A percentile compares a stretch with the other conserved stretches of the same genome.
Conservation (phyloP, 2,113 vertebrate species). For the Melanocharis versteri region DNA sequence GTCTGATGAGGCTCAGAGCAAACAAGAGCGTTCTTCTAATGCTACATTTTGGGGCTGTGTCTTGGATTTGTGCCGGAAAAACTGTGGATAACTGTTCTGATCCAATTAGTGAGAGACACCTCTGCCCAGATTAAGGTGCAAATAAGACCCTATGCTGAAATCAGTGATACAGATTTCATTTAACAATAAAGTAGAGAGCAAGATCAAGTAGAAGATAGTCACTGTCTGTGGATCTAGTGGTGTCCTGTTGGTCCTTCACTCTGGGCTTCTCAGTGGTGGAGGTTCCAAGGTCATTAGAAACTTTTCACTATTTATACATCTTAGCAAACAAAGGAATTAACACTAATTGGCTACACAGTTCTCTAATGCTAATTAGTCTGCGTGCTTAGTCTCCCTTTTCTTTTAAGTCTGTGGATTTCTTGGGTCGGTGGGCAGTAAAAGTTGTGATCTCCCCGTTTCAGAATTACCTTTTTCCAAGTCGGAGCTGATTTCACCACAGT, state of each 20-base stretch:
- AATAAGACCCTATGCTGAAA: not conserved
- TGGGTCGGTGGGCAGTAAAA: not conserved
- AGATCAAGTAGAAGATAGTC: not conserved
- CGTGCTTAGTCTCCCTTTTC: not conserved
- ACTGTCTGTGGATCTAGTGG: too few species aligned
- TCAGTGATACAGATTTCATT: not conserved
- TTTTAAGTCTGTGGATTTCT: not conserved
- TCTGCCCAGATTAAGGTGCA: not conserved
- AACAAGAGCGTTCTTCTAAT: not conserved
- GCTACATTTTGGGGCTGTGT: not conserved
- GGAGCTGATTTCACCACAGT: not conserved
- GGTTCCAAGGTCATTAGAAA: not conserved
- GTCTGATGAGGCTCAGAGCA: not conserved
- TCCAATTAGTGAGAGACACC: not conserved
- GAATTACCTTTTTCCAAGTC: not conserved
- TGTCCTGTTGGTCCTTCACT: not conserved
- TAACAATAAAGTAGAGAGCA: not conserved
- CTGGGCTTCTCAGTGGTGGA: not conserved
- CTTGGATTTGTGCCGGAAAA: not conserved
- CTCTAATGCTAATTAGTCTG: not conserved
- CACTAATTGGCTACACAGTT: too few species aligned
- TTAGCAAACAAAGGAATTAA: not conserved
- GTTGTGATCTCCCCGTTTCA: fast-evolving
- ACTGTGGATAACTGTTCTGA: fast-evolving
- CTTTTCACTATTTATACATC: not conserved